Percentiles rank a stretch among this genome's conserved stretches.
Conservation (phyloP, 92 coral and sea anemone genomes). For the Phymanthus crucifer region DNA sequence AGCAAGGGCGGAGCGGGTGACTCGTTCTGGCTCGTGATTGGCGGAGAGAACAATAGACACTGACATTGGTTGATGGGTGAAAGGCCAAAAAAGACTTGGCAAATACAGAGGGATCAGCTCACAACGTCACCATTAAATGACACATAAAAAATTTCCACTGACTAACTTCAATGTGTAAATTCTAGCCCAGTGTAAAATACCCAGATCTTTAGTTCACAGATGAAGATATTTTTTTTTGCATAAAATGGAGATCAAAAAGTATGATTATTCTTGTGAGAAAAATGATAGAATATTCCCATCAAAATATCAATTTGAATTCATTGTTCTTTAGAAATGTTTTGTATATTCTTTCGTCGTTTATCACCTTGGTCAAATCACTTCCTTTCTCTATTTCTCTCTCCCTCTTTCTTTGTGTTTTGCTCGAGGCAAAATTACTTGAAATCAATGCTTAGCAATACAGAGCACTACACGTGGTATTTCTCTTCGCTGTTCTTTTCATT, state of each 20-base stretch:
- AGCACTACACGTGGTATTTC: not conserved
- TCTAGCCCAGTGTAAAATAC: not conserved
- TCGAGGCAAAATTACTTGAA: not conserved
- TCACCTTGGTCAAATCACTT: not conserved
- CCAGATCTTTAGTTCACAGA: not conserved
- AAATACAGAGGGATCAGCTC: slow-evolving; percentile 11
- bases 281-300: not conserved
- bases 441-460: not conserved
- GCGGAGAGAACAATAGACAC: slow-evolving; percentile 20
- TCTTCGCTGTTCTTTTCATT: not conserved
- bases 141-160: not conserved
- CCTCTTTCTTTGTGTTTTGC: not conserved
- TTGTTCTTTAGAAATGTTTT: not conserved
- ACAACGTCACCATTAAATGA: slow-evolving; percentile 1
- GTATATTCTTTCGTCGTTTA: not conserved
- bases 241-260: not conserved
- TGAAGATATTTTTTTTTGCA: too few relatives aligned
- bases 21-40: slow-evolving; percentile 21
- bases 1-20: not conserved
- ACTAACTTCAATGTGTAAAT: not conserved
- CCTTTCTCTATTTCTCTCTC: not conserved
- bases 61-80: slow-evolving; percentile 11
- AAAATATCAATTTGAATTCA: not conserved
- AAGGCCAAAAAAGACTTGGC: slow-evolving; percentile 5
- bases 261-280: not conserved